phyloP scores from a whole-genome alignment of 2,113 vertebrate genomes.

The Gyps fulvus region DNA sequence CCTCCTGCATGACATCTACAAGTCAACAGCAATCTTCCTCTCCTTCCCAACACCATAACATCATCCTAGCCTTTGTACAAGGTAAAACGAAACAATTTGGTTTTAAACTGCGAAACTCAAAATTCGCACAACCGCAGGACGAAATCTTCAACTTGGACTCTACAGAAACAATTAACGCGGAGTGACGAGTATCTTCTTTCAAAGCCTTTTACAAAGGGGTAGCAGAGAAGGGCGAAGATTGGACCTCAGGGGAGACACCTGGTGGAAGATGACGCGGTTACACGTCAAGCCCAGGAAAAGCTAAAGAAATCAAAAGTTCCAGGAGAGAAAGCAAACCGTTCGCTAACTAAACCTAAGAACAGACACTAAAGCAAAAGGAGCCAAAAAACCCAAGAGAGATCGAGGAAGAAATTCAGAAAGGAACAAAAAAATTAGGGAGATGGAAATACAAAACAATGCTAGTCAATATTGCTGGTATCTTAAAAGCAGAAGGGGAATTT shows the following conservation, averaged over 20 bases:
- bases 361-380: not conserved
- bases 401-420: not conserved
- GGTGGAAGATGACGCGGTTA: not conserved
- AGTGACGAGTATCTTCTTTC: fast-evolving
- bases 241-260: slow-evolving; percentile 5
- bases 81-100: not conserved
- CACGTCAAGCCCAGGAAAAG: not conserved
- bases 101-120: not conserved
- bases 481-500: not conserved
- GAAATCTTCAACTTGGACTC: not conserved
- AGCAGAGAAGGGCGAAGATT: not conserved
- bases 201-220: not conserved
- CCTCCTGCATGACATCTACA: not conserved
- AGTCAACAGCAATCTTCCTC: not conserved
- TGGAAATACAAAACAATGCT: not conserved
- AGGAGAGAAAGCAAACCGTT: not conserved
- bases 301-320: not conserved
- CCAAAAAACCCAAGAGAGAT: not conserved
- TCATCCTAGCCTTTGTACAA: too few species aligned
- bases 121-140: not conserved
- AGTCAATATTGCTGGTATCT: not conserved
- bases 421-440: not conserved
- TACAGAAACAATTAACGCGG: not conserved
- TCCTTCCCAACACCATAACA: not conserved
- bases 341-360: not conserved